Evolutionary conservation across 2,113 vertebrate species (phyloP).

Genomic region (chimpanzee (Pan troglodytes)): NHGRI_mPanTro3-v2.1_pri NC_072420.2:34564001-34564500

Average conservation of each 20-base stretch:
- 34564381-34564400: background rate
- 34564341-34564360: background rate
- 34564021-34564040: background rate
- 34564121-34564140: background rate
- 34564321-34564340: background rate
- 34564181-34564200: background rate
- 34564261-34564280: background rate
- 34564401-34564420: rapidly evolving
- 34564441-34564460: rapidly evolving
- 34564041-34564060: background rate
- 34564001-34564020: rapidly evolving
- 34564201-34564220: background rate
- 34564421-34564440: background rate
- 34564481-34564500: background rate
- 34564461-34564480: background rate
- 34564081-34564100: background rate
- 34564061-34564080: background rate
- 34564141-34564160: background rate
- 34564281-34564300: rapidly evolving
- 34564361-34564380: background rate
- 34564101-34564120: too few relatives aligned
- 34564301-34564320: background rate
- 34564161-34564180: background rate
- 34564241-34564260: background rate
- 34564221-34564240: rapidly evolving